phyloP scores from a whole-genome alignment of 2,797 vertebrate species.

The Pseudocheirus occidentalis region DNA sequence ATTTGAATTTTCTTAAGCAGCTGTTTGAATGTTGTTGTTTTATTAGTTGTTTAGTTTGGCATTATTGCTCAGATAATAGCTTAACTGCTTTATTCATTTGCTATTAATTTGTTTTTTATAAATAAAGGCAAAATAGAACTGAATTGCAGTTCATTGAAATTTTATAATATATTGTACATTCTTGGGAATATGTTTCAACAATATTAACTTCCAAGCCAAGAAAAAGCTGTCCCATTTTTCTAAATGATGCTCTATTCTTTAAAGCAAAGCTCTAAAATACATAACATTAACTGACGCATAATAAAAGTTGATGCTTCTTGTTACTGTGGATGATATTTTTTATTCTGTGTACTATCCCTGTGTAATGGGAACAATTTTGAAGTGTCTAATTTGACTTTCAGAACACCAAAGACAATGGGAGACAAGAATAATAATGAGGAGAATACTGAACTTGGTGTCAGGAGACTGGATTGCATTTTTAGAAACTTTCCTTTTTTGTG shows the following conservation, averaged over 20 bases:
- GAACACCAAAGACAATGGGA: neutral
- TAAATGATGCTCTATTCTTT: slow-evolving; percentile 65
- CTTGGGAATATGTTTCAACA: slow-evolving; percentile 62
- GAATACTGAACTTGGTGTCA: neutral
- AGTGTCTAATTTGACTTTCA: slow-evolving; percentile 66
- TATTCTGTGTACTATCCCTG: slow-evolving; percentile 43
- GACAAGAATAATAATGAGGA: neutral
- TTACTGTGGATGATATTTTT: slow-evolving; percentile 66
- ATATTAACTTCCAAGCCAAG: slow-evolving; percentile 70
- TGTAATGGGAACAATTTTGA: slow-evolving; percentile 60
- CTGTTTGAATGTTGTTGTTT: slow-evolving; percentile 74
- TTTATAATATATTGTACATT: slow-evolving; percentile 63
- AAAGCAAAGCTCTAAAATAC: slow-evolving; percentile 72
- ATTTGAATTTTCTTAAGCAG: slow-evolving; percentile 70
- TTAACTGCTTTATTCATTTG: slow-evolving; percentile 76
- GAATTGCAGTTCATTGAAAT: slow-evolving; percentile 51
- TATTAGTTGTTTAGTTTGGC: slow-evolving; percentile 73
- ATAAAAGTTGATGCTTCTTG: slow-evolving; percentile 77
- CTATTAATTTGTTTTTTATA: slow-evolving; percentile 80
- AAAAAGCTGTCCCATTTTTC: slow-evolving; percentile 61
- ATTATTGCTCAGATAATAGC: slow-evolving; percentile 74
- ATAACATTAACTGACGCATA: slow-evolving; percentile 58
- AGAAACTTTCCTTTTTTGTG: neutral
- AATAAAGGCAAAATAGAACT: slow-evolving; percentile 71
- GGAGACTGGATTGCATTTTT: too few species aligned